Percentiles rank a stretch among this genome's conserved stretches.
Evolutionary conservation across 2,797 vertebrate species (phyloP).

Genomic region (Pipistrellus nathusii): DNA sequence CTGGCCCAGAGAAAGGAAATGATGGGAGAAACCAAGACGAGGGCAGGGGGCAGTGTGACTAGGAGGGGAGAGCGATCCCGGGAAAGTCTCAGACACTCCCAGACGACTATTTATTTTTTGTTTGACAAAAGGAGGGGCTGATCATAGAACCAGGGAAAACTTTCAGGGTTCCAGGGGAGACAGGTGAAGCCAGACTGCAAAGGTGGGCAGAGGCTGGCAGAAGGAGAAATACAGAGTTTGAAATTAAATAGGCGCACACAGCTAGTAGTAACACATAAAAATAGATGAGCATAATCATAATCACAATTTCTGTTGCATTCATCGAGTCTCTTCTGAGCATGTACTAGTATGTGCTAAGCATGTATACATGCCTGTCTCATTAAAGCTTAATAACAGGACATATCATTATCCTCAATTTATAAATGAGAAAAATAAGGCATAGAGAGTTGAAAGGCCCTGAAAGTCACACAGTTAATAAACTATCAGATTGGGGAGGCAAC

Average conservation of each 20-base stretch:
- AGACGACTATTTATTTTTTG: background rate
- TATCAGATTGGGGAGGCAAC: background rate
- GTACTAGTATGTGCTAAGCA: too few species aligned
- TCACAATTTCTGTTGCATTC: background rate
- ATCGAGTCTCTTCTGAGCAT: background rate
- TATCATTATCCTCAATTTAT: background rate
- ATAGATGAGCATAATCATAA: background rate
- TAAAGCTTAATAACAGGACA: background rate
- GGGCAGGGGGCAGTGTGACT: background rate
- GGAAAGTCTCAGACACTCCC: background rate
- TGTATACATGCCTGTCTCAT: background rate
- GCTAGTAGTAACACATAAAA: background rate
- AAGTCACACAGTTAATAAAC: background rate
- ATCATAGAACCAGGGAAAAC: background rate
- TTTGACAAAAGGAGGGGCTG: background rate
- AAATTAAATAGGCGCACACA: background rate
- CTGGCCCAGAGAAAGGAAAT: slow-evolving; percentile 85
- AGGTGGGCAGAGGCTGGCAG: background rate
- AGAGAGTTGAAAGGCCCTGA: background rate
- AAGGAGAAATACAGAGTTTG: background rate
- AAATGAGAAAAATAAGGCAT: background rate
- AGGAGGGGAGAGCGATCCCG: background rate
- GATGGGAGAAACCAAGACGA: slow-evolving; percentile 70
- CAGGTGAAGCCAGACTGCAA: background rate
- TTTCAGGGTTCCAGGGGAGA: background rate